Conservation (phyloP, 2,797 vertebrate species). For the Centropyge bicolor region DNA sequence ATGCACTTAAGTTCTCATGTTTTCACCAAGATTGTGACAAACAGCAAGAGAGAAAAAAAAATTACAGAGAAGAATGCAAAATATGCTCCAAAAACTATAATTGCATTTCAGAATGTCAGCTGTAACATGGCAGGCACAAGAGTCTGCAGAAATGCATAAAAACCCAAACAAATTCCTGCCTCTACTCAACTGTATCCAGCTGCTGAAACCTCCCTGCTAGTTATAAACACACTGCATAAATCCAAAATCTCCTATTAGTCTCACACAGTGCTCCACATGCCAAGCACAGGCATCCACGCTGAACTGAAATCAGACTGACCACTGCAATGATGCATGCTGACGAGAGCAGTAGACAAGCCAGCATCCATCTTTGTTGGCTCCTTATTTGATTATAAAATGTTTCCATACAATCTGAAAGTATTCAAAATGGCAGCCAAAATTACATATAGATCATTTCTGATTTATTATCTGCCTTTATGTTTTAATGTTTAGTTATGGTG, state of each 20-base stretch:
- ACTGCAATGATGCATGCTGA: neutral
- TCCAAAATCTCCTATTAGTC: too few relatives aligned
- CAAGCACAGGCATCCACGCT: too few relatives aligned
- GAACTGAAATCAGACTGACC: too few relatives aligned
- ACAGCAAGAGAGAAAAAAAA: neutral
- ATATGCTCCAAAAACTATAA: neutral
- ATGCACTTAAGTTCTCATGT: constrained; percentile 1
- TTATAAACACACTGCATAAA: too few relatives aligned
- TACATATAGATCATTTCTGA: neutral
- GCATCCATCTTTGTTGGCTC: neutral
- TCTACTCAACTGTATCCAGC: neutral
- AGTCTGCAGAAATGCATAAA: neutral
- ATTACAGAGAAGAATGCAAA: neutral
- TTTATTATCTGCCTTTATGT: neutral
- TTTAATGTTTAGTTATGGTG: neutral
- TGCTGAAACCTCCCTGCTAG: neutral
- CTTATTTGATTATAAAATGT: neutral
- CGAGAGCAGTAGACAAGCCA: neutral
- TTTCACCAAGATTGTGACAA: neutral
- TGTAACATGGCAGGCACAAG: neutral
- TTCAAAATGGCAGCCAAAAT: neutral
- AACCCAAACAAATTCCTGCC: too few relatives aligned
- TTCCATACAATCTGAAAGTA: neutral
- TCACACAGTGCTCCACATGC: too few relatives aligned
- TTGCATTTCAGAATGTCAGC: neutral